These are phyloP conservation scores for Tetramorium bicarinatum DNA, from an alignment of 2,888 invertebrate genomes.

Conservation along the genomic window DNA sequence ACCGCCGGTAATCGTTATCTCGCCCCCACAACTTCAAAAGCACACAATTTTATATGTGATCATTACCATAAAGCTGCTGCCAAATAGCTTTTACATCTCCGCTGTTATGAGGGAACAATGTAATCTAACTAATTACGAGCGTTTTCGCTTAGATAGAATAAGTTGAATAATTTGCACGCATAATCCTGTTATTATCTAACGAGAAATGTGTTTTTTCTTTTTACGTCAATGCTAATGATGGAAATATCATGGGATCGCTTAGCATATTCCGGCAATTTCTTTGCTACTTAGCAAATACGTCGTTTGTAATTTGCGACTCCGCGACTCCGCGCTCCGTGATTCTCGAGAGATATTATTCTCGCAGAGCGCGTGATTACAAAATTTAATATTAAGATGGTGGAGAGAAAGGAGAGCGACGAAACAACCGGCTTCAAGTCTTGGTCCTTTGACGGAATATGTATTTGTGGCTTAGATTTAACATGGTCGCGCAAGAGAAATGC, in stretches of 20 bases:
- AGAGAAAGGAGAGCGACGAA: slow-evolving; percentile 24
- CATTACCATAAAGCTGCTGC: slow-evolving; percentile 18
- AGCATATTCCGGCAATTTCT: not conserved
- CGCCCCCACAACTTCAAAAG: slow-evolving; percentile 35
- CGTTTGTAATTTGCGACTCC: slow-evolving; percentile 35
- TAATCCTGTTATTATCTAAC: slow-evolving; percentile 9
- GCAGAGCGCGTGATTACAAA: slow-evolving; percentile 37
- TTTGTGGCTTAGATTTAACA: slow-evolving; percentile 42
- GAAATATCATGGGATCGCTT: slow-evolving; percentile 20
- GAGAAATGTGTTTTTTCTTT: not conserved
- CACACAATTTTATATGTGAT: slow-evolving; percentile 37
- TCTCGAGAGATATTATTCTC: slow-evolving; percentile 24
- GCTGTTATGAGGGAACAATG: not conserved
- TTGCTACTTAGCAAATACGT: slow-evolving; percentile 35
- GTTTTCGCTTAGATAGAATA: not conserved
- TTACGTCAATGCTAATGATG: not conserved
- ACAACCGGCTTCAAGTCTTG: slow-evolving; percentile 32
- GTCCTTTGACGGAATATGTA: slow-evolving; percentile 48
- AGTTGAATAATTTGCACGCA: not conserved
- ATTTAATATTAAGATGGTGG: slow-evolving; percentile 45
- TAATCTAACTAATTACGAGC: slow-evolving; percentile 1
- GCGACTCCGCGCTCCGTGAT: not conserved
- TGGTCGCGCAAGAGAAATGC: slow-evolving; percentile 24
- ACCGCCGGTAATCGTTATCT: slow-evolving; percentile 45
- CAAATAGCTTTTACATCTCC: slow-evolving; percentile 28